Evolutionary conservation across 2,113 vertebrate genomes (phyloP), one percentile per base, ranked within the genome.

Genomic region (Motacilla alba): DNA sequence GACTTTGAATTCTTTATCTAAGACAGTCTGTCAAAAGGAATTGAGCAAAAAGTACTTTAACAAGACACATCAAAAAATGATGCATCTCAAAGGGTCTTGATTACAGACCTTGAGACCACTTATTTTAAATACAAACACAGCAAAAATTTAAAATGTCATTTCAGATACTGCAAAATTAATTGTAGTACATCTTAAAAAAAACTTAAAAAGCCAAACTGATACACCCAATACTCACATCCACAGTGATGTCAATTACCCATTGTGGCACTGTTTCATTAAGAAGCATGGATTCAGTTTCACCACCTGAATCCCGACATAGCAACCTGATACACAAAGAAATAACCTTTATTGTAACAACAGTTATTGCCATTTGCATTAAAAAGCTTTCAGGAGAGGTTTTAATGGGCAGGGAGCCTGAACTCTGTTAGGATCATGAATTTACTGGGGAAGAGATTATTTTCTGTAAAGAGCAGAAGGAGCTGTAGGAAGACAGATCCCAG

Each of bases 201-300:
- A 5, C 2, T 5, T 4, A 22, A 59, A 53, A 44, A 12, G 22
- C 28, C 60, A 58, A 63, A n/a, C 11, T 47, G 31, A 7, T 7
- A 13, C 3, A 24, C 0, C 7, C 22, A 85, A 43, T 91, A 99
- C 99, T 99, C 96, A 99, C 99, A 96, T 99, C 99, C 96, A 99
- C 99, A 93, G 99, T 99, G 97, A 99, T 99, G 97, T 99, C 99
- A 79, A 99, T 99, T 13, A 99, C 99, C 99, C 99, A 99, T 94
- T 99, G 99, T 37, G 99, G 99, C 93, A 99, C 99, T 0, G 99
- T 99, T 98, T 99, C 99, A 63, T 99, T 99, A 33, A 99, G 98
- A 82, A 99, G 98, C 99, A 99, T 99, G 19, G 99, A 99, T 94
- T 99, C 99, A 0, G 99, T 99, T 97, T 99, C 99, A 59, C 99